Conservation (phyloP, 2,888 invertebrate species). For the Pelosia muscerda region DNA sequence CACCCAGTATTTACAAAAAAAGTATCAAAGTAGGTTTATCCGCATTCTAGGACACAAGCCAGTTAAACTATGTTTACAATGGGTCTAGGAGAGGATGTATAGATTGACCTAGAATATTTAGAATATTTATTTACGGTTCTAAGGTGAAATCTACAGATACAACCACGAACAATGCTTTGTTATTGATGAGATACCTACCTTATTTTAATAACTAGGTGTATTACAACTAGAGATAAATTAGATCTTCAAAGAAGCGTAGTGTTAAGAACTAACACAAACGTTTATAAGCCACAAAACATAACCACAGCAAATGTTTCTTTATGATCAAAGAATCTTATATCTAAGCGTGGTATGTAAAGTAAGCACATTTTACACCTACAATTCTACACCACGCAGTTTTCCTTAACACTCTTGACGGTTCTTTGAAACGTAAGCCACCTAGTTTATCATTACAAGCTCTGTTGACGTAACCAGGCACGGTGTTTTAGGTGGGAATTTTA, state of each 20-base stretch:
- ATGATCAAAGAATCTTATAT: background rate
- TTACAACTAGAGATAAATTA: background rate
- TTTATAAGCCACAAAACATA: background rate
- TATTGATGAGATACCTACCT: background rate
- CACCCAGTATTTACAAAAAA: too few relatives aligned
- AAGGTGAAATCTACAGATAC: background rate
- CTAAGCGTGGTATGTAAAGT: too few relatives aligned
- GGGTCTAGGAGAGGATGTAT: too few relatives aligned
- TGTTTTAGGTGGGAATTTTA: background rate
- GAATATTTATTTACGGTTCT: too few relatives aligned
- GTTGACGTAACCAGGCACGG: background rate
- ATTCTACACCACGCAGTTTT: background rate
- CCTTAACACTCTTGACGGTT: background rate
- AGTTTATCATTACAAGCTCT: background rate
- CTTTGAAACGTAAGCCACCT: background rate
- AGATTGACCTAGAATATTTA: too few relatives aligned
- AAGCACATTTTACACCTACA: background rate
- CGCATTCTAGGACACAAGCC: too few relatives aligned
- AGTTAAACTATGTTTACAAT: too few relatives aligned
- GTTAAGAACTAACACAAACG: background rate
- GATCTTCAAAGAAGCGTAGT: background rate
- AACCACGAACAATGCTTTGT: background rate
- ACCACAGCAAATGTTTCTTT: background rate
- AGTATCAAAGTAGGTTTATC: too few relatives aligned
- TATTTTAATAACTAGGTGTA: too few relatives aligned